Conservation (phyloP, 2,888 invertebrate genomes). For the Lumbricus terrestris region DNA sequence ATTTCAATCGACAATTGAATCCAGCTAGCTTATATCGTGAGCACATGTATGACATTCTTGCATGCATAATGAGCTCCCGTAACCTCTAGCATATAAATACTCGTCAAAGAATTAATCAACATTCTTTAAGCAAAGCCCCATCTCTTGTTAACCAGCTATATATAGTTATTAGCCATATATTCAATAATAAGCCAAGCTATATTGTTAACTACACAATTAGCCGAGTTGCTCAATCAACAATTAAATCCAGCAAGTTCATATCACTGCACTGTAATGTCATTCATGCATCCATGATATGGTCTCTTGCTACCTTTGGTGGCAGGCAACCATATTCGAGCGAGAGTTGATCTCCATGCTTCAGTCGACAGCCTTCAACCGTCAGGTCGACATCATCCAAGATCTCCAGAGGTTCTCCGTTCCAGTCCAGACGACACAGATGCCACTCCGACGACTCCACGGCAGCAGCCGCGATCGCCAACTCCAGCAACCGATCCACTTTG, state of each 20-base stretch:
- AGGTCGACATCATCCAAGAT: conserved; percentile 49
- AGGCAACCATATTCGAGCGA: conserved; percentile 49
- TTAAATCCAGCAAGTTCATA: background rate
- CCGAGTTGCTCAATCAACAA: no score
- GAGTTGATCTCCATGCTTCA: conserved; percentile 51
- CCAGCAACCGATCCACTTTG: background rate
- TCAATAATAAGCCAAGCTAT: background rate
- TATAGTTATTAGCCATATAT: no score
- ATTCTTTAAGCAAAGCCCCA: no score
- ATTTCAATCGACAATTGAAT: no score
- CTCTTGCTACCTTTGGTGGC: conserved; percentile 50
- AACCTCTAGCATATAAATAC: no score
- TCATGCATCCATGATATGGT: background rate
- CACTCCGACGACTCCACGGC: conserved; percentile 39
- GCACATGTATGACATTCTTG: background rate
- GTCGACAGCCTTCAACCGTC: conserved; percentile 43
- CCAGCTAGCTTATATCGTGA: background rate
- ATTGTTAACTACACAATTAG: no score
- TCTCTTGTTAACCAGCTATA: no score
- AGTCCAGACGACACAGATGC: conserved; percentile 54
- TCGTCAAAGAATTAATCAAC: no score
- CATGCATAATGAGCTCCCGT: no score
- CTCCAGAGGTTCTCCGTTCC: conserved; percentile 52
- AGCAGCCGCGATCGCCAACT: background rate
- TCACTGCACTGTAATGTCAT: background rate